phyloP scores from a whole-genome alignment of 2,888 invertebrate species.

The Phytoseiulus persimilis region DNA sequence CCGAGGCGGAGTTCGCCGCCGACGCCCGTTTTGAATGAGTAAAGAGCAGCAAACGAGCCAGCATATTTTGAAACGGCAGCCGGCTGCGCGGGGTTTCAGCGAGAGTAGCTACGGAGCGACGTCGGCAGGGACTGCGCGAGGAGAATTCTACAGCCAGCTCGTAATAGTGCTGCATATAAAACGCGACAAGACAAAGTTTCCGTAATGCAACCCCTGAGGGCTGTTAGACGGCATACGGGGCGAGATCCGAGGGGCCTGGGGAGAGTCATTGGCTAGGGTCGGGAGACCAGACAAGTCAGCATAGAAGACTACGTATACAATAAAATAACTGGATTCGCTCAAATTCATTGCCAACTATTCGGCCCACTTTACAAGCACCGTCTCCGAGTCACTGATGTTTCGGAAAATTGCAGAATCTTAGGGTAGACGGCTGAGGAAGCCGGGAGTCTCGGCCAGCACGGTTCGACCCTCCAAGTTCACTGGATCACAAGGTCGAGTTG shows the following conservation, averaged over 20 bases:
- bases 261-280: not conserved
- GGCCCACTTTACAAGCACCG: no score
- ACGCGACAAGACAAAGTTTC: not conserved
- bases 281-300: not conserved
- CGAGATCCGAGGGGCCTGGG: not conserved
- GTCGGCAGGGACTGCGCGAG: not conserved
- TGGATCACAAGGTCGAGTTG: no score
- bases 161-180: conserved; percentile 5
- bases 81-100: not conserved
- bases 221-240: not conserved
- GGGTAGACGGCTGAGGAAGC: no score
- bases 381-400: no score
- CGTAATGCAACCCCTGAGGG: not conserved
- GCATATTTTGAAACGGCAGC: not conserved
- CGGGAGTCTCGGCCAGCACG: no score
- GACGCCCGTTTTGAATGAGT: not conserved
- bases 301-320: not conserved
- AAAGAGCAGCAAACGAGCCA: not conserved
- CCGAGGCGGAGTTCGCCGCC: not conserved
- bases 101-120: not conserved
- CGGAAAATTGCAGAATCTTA: no score
- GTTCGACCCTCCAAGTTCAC: no score
- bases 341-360: not conserved
- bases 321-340: not conserved
- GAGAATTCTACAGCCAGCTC: not conserved